phyloP scores from a whole-genome alignment of 2,888 invertebrate genomes.

The Zonitis immaculata region DNA sequence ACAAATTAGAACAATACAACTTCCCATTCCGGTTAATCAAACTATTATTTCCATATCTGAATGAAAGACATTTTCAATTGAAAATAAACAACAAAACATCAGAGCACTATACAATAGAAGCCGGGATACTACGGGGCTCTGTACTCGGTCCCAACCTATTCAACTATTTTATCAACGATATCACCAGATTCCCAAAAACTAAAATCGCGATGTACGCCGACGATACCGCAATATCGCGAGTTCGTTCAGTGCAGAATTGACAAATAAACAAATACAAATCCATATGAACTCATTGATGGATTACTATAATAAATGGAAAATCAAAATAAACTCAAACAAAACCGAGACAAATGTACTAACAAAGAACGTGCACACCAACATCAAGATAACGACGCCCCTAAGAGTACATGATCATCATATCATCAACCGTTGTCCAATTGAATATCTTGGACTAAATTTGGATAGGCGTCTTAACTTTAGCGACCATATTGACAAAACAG shows the following conservation, averaged over 20 bases:
- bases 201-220: conserved; percentile 21
- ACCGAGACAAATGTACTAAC: background rate
- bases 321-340: conserved; percentile 4
- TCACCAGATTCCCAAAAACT: conserved; percentile 10
- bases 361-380: background rate
- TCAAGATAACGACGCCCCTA: background rate
- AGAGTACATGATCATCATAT: background rate
- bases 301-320: conserved; percentile 8
- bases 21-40: no score
- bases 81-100: conserved; percentile 20
- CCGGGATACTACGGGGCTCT: conserved; percentile 33
- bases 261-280: background rate
- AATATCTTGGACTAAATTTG: no score
- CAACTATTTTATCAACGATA: conserved; percentile 15
- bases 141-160: conserved; percentile 18
- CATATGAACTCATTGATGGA: background rate
- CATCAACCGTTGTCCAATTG: no score
- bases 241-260: background rate
- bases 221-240: conserved; percentile 20
- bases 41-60: no score
- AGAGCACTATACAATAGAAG: conserved; percentile 16
- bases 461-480: no score
- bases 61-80: no score
- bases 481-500: no score
- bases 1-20: no score